Evolutionary conservation across 2,113 vertebrate genomes (phyloP), one percentile per base, ranked within the genome.

Genomic region (Neolamprologus hecqui): DNA sequence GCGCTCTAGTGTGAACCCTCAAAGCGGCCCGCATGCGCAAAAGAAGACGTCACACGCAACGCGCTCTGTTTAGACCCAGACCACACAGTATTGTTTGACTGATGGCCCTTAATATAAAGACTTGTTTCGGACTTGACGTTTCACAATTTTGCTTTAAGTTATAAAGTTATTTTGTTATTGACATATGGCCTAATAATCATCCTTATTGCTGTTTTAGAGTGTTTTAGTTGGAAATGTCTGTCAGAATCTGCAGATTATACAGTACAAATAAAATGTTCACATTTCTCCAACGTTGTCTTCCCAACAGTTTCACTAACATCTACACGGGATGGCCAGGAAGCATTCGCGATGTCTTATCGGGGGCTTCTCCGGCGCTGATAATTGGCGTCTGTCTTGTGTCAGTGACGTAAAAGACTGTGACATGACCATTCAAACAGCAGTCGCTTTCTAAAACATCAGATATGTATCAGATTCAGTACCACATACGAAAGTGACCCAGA

Each of bases 141-240:
- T 51, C 17, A 8, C 49, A 51, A n/a, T 51, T 19, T 51, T 51
- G 17, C 17, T 19, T 51, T n/a, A 51, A 51, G 49, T 51, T 9
- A 3, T 51, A 19, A 51, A 19, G 8, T 51, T 51, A 51, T 51
- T 51, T 51, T n/a, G 49, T n/a, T 51, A 51, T 51, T 51, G 0
- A 51, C 17, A 51, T 10, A 1, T 9, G 47, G 4, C 47, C 47
- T 19, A 49, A 49, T 49, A 49, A 49, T 49, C 0, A 54, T 54
- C n/a, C 51, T 54, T 54, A 54, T 54, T 54, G 5, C n/a, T 21
- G 1, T 54, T 33, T 33, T 33, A 33, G 31, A 33, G 31, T 33
- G 31, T 3, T 45, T 45, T 53, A 53, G 49, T 10, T 53, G 51
- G 0, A 54, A 0, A 23, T 23, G 0, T 54, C n/a, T 54, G n/a